Conservation (phyloP, 2,797 vertebrate genomes). For the Sebastes hubbsi region DNA sequence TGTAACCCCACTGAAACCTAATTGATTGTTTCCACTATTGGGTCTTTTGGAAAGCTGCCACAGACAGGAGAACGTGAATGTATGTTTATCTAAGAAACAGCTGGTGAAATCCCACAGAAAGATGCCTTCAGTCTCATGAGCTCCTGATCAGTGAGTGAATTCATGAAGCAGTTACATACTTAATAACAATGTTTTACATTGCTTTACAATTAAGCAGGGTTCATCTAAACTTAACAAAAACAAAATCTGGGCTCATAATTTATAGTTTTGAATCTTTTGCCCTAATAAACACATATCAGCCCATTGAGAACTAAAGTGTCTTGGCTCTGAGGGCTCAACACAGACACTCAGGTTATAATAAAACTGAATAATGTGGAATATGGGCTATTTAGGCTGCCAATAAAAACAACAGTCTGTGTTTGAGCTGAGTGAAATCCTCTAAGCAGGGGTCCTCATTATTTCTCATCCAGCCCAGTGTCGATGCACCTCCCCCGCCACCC, state of each 20-base stretch:
- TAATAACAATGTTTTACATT: not conserved
- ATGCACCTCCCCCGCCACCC: conserved; percentile 67
- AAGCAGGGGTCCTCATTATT: conserved; percentile 59
- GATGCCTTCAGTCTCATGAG: conserved; percentile 6
- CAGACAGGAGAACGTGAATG: not conserved
- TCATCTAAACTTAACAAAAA: not conserved
- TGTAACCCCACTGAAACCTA: conserved; percentile 7
- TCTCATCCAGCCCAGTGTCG: conserved; percentile 56
- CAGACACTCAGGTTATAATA: not conserved
- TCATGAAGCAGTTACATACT: conserved; percentile 12
- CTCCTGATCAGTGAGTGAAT: conserved; percentile 7
- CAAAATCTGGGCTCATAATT: conserved; percentile 5
- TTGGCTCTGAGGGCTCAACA: not conserved
- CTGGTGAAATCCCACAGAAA: conserved; percentile 8
- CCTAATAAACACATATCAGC: conserved; percentile 38
- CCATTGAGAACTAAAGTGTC: conserved; percentile 26
- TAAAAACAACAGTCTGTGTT: conserved; percentile 45
- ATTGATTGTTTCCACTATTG: conserved; percentile 30
- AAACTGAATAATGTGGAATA: conserved; percentile 29
- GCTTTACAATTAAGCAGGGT: not conserved
- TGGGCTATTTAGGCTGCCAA: conserved; percentile 37
- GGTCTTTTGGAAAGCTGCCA: conserved; percentile 38
- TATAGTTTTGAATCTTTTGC: not conserved
- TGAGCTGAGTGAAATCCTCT: conserved; percentile 60
- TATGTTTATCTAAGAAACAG: conserved; percentile 13